Base-by-base conservation (phyloP, 2,797 vertebrate genomes). In the Eremophila alpestris region DNA sequence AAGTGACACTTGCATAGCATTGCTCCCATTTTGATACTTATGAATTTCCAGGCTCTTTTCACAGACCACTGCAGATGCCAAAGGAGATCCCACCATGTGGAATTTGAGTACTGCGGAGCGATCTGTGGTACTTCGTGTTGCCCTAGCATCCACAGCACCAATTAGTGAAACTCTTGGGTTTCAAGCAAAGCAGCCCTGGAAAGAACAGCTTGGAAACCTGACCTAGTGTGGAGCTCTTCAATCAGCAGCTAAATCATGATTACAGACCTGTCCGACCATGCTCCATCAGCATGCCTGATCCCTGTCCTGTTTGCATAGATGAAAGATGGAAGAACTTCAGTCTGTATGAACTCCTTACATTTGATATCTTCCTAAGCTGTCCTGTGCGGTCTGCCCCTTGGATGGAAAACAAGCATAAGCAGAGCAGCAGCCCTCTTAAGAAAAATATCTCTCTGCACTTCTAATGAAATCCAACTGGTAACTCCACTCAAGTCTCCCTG, bases 211-310 rank as follows among this genome's bases (percentile, higher is more conserved):
- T 18, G 3, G 65, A 59, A 75, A 67, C 34, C 21, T 18, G 6
- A 80, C 43, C 29, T 45, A 2, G 41, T 0, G 16, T 41, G 45
- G 9, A 23, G 27, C 48, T 69, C 24, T 2, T 46, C 0, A 0
- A 30, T 11, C 3, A 5, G 38, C 32, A 48, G 27, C 38, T 60
- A 54, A 56, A 63, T 21, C 26, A 36, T 0, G 7, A 45, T 78
- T n/a, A 63, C 23, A 70, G 71, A 74, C 36, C 40, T 32, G 41
- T 41, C 52, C 49, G 36, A 80, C 34, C 16, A 51, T 1, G 0
- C 23, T 51, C 55, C 55, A 34, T 10, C 34, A 32, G 36, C 1
- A 0, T 4, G 11, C 34, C 70, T n/a, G 59, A 58, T 46, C 29
- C 30, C 36, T 13, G 9, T 10, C 13, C 48, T 13, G 40, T 17